These are phyloP conservation scores for Esox lucius DNA, from an alignment of 2,797 vertebrate species.

Conservation along the genomic window DNA sequence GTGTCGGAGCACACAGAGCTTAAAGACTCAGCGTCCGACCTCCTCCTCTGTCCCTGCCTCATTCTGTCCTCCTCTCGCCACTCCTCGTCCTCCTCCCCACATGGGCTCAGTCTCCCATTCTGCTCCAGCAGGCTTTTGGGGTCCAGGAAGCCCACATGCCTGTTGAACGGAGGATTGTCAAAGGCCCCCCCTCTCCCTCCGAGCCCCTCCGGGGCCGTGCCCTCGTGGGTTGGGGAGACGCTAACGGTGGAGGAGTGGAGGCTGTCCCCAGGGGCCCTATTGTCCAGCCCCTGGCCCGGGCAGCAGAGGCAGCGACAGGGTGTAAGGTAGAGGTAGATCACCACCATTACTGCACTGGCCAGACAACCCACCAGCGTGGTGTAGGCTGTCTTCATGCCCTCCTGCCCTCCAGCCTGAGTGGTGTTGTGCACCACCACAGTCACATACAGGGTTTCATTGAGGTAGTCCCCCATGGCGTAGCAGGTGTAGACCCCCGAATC, in stretches of 20 bases:
- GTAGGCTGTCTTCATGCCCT: conserved; percentile 93
- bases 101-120: conserved; percentile 88
- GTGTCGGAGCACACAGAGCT: conserved; percentile 92
- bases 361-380: conserved; percentile 93
- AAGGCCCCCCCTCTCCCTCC: conserved; percentile 36
- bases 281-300: conserved; percentile 66
- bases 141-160: conserved; percentile 75
- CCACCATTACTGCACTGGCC: conserved; percentile 88
- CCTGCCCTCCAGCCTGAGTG: conserved; percentile 77
- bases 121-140: conserved; percentile 82
- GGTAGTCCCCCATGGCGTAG: conserved; percentile 79
- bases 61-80: conserved; percentile 59
- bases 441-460: conserved; percentile 90
- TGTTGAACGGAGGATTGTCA: conserved; percentile 69
- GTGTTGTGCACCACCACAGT: conserved; percentile 88
- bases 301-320: conserved; percentile 88
- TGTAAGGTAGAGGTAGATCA: conserved; percentile 94
- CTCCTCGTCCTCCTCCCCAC: conserved; percentile 69
- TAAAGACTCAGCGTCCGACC: conserved; percentile 87
- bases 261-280: conserved; percentile 79
- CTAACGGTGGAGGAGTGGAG: conserved; percentile 90
- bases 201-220: conserved; percentile 26
- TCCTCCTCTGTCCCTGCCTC: conserved; percentile 77
- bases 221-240: conserved; percentile 79
- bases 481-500: conserved; percentile 91